Evolutionary conservation across 2,888 invertebrate species (phyloP).

Genomic region (Acanthosoma haemorrhoidale): DNA sequence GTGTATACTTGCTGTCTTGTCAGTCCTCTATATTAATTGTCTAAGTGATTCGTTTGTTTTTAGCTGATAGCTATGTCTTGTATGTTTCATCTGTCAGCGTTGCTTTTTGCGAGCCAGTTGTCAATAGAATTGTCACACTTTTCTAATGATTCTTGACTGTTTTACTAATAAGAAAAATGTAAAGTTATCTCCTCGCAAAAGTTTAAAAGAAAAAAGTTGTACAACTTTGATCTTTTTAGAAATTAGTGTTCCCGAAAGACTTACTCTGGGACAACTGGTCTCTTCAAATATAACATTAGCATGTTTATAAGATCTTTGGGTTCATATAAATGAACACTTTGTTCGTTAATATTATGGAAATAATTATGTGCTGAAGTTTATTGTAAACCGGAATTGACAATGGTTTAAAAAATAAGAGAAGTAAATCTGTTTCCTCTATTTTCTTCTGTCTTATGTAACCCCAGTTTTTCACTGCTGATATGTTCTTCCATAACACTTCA

Average conservation of each 20-base stretch:
- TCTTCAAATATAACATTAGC: conserved; percentile 15
- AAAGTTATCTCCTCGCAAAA: not conserved
- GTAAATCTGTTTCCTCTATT: conserved; percentile 18
- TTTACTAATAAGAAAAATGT: not conserved
- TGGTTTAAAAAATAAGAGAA: not conserved
- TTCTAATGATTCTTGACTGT: not conserved
- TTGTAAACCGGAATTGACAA: conserved; percentile 1
- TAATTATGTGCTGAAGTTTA: not conserved
- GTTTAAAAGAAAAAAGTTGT: not conserved
- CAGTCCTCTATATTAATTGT: not conserved
- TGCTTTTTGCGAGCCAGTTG: conserved; percentile 22
- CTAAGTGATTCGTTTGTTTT: not conserved
- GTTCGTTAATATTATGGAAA: not conserved
- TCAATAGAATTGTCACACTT: not conserved
- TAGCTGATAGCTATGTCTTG: not conserved
- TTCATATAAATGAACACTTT: not conserved
- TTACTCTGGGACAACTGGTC: conserved; percentile 10
- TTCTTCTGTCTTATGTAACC: conserved; percentile 10
- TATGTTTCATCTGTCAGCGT: conserved; percentile 13
- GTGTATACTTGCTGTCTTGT: conserved; percentile 28
- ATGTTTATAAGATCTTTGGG: not conserved
- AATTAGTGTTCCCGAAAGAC: not conserved
- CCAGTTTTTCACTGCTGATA: not conserved
- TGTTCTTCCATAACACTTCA: not conserved
- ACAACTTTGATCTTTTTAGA: not conserved